Evolutionary conservation across 2,888 invertebrate genomes (phyloP).

Genomic region (Diarsia brunnea): DNA sequence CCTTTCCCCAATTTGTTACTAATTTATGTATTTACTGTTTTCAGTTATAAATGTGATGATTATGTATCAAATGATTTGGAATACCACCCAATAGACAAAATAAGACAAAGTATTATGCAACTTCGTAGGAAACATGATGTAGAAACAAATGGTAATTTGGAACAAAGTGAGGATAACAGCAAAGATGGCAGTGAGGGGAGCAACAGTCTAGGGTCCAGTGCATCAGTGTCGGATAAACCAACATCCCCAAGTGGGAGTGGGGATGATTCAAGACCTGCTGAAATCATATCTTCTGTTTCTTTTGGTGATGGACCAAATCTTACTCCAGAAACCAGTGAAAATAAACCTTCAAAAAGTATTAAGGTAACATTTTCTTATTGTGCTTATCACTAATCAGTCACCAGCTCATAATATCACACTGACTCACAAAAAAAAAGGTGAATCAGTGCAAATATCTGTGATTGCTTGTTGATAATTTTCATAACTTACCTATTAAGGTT

Average conservation of each 20-base stretch:
- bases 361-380: slow-evolving; percentile 73
- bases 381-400: neutral
- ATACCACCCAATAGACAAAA: slow-evolving; percentile 89
- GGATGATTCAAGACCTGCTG: slow-evolving; percentile 67
- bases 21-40: slow-evolving; percentile 67
- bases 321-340: slow-evolving; percentile 75
- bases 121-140: slow-evolving; percentile 71
- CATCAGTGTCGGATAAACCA: slow-evolving; percentile 67
- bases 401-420: neutral
- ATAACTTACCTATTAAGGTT: neutral
- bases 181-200: slow-evolving; percentile 74
- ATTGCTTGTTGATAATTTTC: slow-evolving; percentile 1
- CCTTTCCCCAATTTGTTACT: neutral
- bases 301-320: slow-evolving; percentile 71
- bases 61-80: slow-evolving; percentile 94
- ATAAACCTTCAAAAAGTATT: slow-evolving; percentile 76
- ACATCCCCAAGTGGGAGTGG: slow-evolving; percentile 67
- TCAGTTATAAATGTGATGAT: slow-evolving; percentile 95
- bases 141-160: slow-evolving; percentile 71
- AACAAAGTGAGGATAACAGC: slow-evolving; percentile 74
- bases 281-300: slow-evolving; percentile 70
- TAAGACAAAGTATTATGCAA: slow-evolving; percentile 89
- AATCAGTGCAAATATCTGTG: slow-evolving; percentile 3
- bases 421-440: neutral
- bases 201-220: slow-evolving; percentile 67